Evolutionary conservation across 1,140 invertebrate species (phyloP).

Genomic region (Eulimnadia texana): DNA sequence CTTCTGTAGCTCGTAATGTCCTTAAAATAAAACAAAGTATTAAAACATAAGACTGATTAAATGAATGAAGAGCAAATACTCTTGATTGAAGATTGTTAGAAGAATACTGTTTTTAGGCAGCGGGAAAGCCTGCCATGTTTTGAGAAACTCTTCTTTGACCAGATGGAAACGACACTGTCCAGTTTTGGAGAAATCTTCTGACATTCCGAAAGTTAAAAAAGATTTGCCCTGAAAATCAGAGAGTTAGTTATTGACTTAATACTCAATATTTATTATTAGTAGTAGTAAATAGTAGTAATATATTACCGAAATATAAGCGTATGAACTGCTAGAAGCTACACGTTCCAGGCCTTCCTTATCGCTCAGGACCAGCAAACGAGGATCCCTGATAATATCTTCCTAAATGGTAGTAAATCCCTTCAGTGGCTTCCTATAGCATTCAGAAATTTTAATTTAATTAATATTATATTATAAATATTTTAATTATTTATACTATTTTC

Average conservation of each 20-base stretch:
- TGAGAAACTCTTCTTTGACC: slow-evolving; percentile 25
- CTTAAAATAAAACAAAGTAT: not conserved
- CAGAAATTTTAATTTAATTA: not conserved
- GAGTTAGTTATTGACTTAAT: not conserved
- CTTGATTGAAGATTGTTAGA: slow-evolving; percentile 21
- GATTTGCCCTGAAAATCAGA: slow-evolving; percentile 24
- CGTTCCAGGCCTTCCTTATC: slow-evolving; percentile 20
- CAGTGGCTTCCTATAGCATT: slow-evolving; percentile 11
- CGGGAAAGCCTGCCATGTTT: slow-evolving; percentile 22
- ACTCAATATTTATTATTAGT: not conserved
- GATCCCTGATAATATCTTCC: not conserved
- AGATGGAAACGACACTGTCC: slow-evolving; percentile 23
- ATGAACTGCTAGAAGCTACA: slow-evolving; percentile 24
- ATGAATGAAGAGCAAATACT: slow-evolving; percentile 19
- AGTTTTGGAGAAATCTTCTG: slow-evolving; percentile 21
- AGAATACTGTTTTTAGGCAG: slow-evolving; percentile 20
- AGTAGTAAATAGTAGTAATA: not conserved
- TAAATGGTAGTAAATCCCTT: slow-evolving; percentile 20
- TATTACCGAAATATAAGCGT: slow-evolving; percentile 11
- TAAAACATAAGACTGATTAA: not conserved
- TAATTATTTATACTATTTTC: too few species aligned
- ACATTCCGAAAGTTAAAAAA: slow-evolving; percentile 24
- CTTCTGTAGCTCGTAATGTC: not conserved
- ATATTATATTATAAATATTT: too few species aligned
- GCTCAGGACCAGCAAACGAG: slow-evolving; percentile 15